Evolutionary conservation across 2,888 invertebrate species (phyloP).

Genomic region (Muscina levida): DNA sequence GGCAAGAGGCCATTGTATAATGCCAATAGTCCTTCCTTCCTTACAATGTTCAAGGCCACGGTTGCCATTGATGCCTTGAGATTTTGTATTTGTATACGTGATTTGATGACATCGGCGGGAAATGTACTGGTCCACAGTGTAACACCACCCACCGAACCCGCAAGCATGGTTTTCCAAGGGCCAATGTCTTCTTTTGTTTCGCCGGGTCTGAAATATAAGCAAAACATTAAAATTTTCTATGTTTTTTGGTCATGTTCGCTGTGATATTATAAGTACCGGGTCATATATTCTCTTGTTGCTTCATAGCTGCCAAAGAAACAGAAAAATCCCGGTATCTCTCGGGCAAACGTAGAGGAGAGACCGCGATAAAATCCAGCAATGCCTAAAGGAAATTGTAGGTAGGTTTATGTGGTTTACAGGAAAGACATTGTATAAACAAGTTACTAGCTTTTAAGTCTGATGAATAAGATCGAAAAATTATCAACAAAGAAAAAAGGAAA

Average conservation of each 20-base stretch:
- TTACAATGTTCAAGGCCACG: slow-evolving; percentile 84
- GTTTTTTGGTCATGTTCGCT: background rate
- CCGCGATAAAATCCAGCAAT: slow-evolving; percentile 90
- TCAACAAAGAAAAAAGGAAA: too few relatives aligned
- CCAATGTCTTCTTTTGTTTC: slow-evolving; percentile 89
- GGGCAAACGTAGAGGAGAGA: slow-evolving; percentile 91
- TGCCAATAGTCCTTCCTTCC: slow-evolving; percentile 88
- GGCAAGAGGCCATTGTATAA: slow-evolving; percentile 97
- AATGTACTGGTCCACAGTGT: slow-evolving; percentile 96
- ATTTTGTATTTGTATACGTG: slow-evolving; percentile 93
- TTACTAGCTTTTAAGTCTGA: too few relatives aligned
- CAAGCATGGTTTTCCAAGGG: slow-evolving; percentile 89
- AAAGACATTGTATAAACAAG: too few relatives aligned
- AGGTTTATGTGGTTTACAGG: too few relatives aligned
- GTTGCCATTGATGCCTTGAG: slow-evolving; percentile 83
- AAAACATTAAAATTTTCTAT: background rate
- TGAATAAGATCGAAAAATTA: too few relatives aligned
- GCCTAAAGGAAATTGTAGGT: background rate
- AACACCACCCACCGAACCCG: slow-evolving; percentile 94
- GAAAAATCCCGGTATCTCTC: slow-evolving; percentile 99
- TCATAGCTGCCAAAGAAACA: slow-evolving; percentile 99
- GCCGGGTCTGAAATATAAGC: slow-evolving; percentile 81
- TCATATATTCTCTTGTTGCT: slow-evolving; percentile 82
- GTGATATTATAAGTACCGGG: slow-evolving; percentile 70
- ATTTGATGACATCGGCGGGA: slow-evolving; percentile 97